Evolutionary conservation across 2,113 vertebrate genomes (phyloP), one percentile per base, ranked within the genome.

Genomic region (Silurus meridionalis): DNA sequence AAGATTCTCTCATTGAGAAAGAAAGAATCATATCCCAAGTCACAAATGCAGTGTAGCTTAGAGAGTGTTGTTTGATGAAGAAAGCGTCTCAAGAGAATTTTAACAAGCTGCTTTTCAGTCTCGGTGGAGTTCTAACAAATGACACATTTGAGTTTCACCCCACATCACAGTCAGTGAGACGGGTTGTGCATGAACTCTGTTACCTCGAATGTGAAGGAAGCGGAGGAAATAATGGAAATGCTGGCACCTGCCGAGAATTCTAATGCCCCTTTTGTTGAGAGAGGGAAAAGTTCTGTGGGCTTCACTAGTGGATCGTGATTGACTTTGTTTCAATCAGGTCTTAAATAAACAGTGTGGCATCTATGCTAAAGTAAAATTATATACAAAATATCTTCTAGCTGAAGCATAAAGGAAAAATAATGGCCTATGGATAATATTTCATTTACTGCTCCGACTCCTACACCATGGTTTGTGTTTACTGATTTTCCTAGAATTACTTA

Each of bases 401-500:
- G 23, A 23, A 57, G 53, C 48, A 75, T 48, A 57, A 78, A 55
- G 6, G 15, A 17, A 55, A 37, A 25, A 58, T 57, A 28, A 13
- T 55, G n/a, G 52, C 13, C 11, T 55, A 11, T 15, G 74, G 74
- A 79, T 57, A 28, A 79, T 79, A 58, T 58, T 79, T 57, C 77
- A 58, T 58, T 57, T 14, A 79, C 58, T 57, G 25, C 77, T 17
- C 58, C 50, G 57, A 75, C 48, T 28, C 58, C n/a, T 53, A 52
- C 71, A 77, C 25, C 55, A 21, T 61, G 71, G 67, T 57, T 64
- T 57, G 21, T 46, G 28, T 37, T 64, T 61, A 28, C 77, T 46
- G 28, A 80, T 86, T 83, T 85, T 83, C 77, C n/a, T 60, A 52
- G 61, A 80, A 82, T 83, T 60, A 72, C 64, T 88, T 72, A 48